phyloP scores from a whole-genome alignment of 2,797 vertebrate genomes.

The Gephyroberyx darwinii region DNA sequence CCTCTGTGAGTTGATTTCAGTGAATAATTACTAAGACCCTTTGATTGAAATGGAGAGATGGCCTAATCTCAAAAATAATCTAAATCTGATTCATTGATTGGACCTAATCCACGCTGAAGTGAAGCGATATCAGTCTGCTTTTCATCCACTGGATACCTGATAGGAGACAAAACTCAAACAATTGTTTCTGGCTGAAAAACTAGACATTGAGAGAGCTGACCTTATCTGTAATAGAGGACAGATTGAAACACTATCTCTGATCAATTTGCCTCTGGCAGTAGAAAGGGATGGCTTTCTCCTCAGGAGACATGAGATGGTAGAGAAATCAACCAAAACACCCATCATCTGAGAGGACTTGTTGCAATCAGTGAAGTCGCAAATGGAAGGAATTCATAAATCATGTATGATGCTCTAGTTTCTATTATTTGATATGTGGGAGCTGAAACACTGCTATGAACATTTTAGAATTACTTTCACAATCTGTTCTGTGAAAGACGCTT shows the following conservation, averaged over 20 bases:
- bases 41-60: constrained; percentile 31
- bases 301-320: not conserved
- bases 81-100: constrained; percentile 44
- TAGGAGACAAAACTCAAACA: constrained; percentile 57
- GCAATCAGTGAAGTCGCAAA: constrained; percentile 12
- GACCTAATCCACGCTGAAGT: constrained; percentile 51
- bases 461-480: constrained; percentile 17
- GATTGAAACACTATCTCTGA: constrained; percentile 45
- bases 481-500: not conserved
- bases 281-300: constrained; percentile 20
- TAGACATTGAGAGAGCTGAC: constrained; percentile 8
- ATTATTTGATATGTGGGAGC: constrained; percentile 27
- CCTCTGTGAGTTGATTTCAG: constrained; percentile 42
- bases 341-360: constrained; percentile 10
- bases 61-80: constrained; percentile 36
- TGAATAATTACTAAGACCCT: constrained; percentile 20
- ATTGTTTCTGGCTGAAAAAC: constrained; percentile 61
- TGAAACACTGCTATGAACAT: constrained; percentile 17
- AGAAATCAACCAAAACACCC: not conserved
- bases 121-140: constrained; percentile 54
- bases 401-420: constrained; percentile 6
- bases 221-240: constrained; percentile 53
- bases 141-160: constrained; percentile 62
- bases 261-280: constrained; percentile 8
- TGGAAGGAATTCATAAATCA: constrained; percentile 23